These are phyloP conservation scores for Nymphalis urticae DNA, from an alignment of 2,888 invertebrate species.

Conservation along the genomic window DNA sequence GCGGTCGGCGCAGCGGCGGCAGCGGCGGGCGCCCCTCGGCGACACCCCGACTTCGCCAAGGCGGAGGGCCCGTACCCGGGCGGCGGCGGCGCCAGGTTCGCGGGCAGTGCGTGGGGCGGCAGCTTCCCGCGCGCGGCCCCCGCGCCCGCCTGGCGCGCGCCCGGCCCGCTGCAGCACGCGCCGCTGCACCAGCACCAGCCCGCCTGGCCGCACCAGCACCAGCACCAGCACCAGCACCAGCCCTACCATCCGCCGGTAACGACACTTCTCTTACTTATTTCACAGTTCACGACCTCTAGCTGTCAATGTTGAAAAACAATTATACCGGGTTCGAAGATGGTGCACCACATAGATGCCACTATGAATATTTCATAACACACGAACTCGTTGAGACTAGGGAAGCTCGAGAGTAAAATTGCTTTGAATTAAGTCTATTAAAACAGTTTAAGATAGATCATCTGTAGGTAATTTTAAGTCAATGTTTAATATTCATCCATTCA, in stretches of 20 bases:
- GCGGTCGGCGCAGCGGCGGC: constrained; percentile 63
- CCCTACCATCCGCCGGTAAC: constrained; percentile 63
- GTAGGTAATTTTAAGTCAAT: too few relatives aligned
- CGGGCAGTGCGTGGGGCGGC: constrained; percentile 52
- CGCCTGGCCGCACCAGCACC: constrained; percentile 64
- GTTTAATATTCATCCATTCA: too few relatives aligned
- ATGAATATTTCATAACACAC: too few relatives aligned
- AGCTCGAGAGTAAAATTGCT: too few relatives aligned
- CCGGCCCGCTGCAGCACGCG: constrained; percentile 55
- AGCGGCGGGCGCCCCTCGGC: constrained; percentile 83
- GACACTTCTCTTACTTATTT: too few relatives aligned
- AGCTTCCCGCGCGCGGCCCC: constrained; percentile 63
- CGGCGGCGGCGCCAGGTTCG: constrained; percentile 44
- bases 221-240: constrained; percentile 68
- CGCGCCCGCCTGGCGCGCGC: constrained; percentile 56
- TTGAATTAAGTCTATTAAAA: too few relatives aligned
- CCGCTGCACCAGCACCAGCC: constrained; percentile 58
- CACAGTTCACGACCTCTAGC: not conserved
- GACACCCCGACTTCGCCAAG: constrained; percentile 91
- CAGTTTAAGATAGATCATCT: too few relatives aligned
- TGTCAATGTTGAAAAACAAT: too few relatives aligned
- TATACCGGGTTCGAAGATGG: too few relatives aligned
- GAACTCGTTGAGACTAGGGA: too few relatives aligned
- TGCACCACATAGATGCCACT: too few relatives aligned
- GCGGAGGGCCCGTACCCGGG: constrained; percentile 67